Base-by-base conservation (phyloP, 2,797 vertebrate genomes). In the Dermochelys coriacea region DNA sequence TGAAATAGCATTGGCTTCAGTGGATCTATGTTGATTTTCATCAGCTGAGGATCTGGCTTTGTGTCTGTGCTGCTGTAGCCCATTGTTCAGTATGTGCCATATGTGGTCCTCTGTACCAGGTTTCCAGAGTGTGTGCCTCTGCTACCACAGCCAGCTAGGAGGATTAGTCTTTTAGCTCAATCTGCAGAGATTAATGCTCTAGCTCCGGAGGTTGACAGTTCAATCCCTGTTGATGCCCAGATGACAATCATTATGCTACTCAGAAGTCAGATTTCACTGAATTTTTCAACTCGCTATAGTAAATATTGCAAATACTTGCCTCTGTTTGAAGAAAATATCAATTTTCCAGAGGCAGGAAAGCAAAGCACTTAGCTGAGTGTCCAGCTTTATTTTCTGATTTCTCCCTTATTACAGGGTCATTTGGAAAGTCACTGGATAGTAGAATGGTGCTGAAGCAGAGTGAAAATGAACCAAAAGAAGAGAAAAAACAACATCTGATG, bases 401-500 rank as follows among this genome's bases (percentile, higher is more conserved):
- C 64, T 47, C 16, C 85, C 71, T 94, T 93, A 87, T 88, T 16
- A 75, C 47, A 75, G 79, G 85, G 78, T 96, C 92, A 50, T 93
- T 94, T 47, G 59, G 91, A 89, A 97, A 94, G 90, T 87, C 77
- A 16, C 25, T 80, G 57, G 29, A 84, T 96, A 87, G 45, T 87
- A 88, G 6, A 5, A 6, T 87, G 49, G 75, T 80, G 54, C 61
- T 88, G 89, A 84, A 95, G 91, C 5, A 49, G 95, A 96, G 97
- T 92, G 93, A 82, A 94, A 93, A 85, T 87, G 88, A 92, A 88
- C 80, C 78, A 87, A 95, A 95, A 82, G 61, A 85, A 92, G 89
- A 87, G 37, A 45, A 64, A 47, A 93, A 91, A 71, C 94, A 92
- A 82, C 19, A 77, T 95, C 93, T 47, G 49, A 86, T 95, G 88